Base-by-base conservation (phyloP, 2,797 vertebrate genomes). In the Pygocentrus nattereri region DNA sequence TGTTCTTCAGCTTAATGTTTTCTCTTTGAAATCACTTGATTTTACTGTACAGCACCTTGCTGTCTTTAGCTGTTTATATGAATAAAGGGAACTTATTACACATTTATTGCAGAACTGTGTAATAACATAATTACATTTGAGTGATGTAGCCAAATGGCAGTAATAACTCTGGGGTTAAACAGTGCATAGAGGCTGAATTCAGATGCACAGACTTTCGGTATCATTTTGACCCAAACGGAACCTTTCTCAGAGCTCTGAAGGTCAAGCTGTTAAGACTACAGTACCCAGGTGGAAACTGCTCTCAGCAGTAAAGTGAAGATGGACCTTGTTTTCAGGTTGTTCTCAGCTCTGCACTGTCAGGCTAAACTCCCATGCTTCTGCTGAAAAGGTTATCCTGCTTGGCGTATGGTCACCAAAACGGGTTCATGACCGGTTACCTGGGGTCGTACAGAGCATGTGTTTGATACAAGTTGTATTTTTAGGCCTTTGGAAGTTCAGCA, bases 241-340 rank as follows among this genome's bases (percentile, higher is more conserved):
- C 61, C 69, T 69, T 38, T 68, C 27, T 12, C 0, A 34, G 47
- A 25, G 80, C 81, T 80, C 47, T 34, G 25, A 78, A 69, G 78
- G 81, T 82, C 81, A 77, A 80, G 68, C 75, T 74, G 81, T 77
- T 85, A 70, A 73, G 62, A 80, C 81, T 78, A 83, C 78, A 81
- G 78, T 70, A 80, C 74, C 78, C 69, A 78, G 56, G 73, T 72
- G 49, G 58, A 77, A 76, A 61, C 64, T 80, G 52, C 41, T 67
- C 23, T 72, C 25, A 50, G 68, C 69, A 72, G 52, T 25, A 65
- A 47, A 65, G 65, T 27, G 68, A 58, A 76, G 67, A 67, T 76
- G 84, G 38, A 82, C 84, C 81, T 79, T 79, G 77, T 80, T 85
- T 69, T 85, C 68, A 38, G 59, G 58, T 64, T 77, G 44, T 67